Conservation (phyloP, 2,888 invertebrate genomes). For the Priocnemis perturbator region DNA sequence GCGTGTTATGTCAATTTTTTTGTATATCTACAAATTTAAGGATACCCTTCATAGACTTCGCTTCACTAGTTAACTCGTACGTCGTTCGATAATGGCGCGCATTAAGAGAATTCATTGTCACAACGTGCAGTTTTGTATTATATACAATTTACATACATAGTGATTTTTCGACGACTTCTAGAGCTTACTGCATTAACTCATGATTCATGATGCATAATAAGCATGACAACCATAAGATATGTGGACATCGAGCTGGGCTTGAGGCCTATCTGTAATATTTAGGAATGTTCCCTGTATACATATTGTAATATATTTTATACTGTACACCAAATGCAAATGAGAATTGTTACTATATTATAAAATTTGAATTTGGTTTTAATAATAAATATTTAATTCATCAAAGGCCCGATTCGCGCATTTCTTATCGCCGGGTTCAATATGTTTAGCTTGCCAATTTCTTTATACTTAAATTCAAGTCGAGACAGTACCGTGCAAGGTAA, state of each 20-base stretch:
- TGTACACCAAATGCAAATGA: slow-evolving; percentile 58
- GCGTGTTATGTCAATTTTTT: not conserved
- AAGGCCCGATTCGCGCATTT: too few species aligned
- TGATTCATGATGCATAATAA: slow-evolving; percentile 36
- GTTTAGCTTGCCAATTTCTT: too few species aligned
- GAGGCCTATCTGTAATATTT: slow-evolving; percentile 56
- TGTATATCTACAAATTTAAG: slow-evolving; percentile 27
- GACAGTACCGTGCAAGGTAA: too few species aligned
- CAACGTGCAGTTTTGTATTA: slow-evolving; percentile 40
- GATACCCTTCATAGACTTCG: slow-evolving; percentile 11
- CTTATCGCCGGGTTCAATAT: too few species aligned
- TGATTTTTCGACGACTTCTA: slow-evolving; percentile 35
- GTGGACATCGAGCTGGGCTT: slow-evolving; percentile 63
- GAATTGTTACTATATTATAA: slow-evolving; percentile 65
- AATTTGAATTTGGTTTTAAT: slow-evolving; percentile 57
- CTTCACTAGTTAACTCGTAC: slow-evolving; percentile 23
- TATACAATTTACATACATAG: slow-evolving; percentile 29
- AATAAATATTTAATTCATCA: slow-evolving; percentile 51
- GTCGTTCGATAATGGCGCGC: slow-evolving; percentile 21
- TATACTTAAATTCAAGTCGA: too few species aligned
- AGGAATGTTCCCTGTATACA: slow-evolving; percentile 59
- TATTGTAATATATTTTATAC: slow-evolving; percentile 73
- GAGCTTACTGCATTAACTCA: slow-evolving; percentile 42
- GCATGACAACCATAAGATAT: slow-evolving; percentile 31
- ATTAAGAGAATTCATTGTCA: slow-evolving; percentile 38